These are phyloP conservation scores for Gambusia affinis DNA, from an alignment of 2,113 vertebrate genomes.

Conservation along the genomic window DNA sequence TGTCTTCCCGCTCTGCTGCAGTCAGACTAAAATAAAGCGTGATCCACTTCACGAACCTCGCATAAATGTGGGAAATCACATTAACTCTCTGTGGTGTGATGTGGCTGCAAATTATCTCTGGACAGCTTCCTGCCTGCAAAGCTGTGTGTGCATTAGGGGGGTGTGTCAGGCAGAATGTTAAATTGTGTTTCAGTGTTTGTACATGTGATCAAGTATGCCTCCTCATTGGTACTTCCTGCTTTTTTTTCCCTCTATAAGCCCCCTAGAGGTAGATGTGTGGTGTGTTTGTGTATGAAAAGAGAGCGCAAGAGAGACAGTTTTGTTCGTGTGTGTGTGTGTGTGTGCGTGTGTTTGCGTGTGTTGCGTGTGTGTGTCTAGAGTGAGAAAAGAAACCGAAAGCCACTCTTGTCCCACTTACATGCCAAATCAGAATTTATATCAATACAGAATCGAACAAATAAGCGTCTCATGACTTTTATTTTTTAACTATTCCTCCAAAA, in stretches of 20 bases:
- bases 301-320: slow-evolving; percentile 9
- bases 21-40: slow-evolving; percentile 48
- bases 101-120: slow-evolving; percentile 47
- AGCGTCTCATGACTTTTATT: slow-evolving; percentile 2
- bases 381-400: slow-evolving; percentile 48
- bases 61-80: slow-evolving; percentile 54
- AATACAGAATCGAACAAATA: slow-evolving; percentile 13
- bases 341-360: neutral
- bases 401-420: slow-evolving; percentile 33
- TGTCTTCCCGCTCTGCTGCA: slow-evolving; percentile 21
- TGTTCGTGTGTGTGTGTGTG: neutral
- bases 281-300: slow-evolving; percentile 28
- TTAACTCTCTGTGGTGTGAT: slow-evolving; percentile 47
- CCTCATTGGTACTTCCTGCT: slow-evolving; percentile 73
- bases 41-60: slow-evolving; percentile 49
- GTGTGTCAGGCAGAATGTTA: slow-evolving; percentile 81
- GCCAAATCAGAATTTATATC: slow-evolving; percentile 20
- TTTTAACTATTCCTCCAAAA: slow-evolving; percentile 1
- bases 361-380: slow-evolving; percentile 4
- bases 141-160: slow-evolving; percentile 72
- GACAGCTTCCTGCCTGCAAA: slow-evolving; percentile 44
- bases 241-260: slow-evolving; percentile 39
- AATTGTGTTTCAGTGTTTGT: slow-evolving; percentile 80
- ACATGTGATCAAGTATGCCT: slow-evolving; percentile 80
- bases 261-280: slow-evolving; percentile 66